Base-by-base conservation (phyloP, 2,888 invertebrate genomes). In the Drosophila algonquin region DNA sequence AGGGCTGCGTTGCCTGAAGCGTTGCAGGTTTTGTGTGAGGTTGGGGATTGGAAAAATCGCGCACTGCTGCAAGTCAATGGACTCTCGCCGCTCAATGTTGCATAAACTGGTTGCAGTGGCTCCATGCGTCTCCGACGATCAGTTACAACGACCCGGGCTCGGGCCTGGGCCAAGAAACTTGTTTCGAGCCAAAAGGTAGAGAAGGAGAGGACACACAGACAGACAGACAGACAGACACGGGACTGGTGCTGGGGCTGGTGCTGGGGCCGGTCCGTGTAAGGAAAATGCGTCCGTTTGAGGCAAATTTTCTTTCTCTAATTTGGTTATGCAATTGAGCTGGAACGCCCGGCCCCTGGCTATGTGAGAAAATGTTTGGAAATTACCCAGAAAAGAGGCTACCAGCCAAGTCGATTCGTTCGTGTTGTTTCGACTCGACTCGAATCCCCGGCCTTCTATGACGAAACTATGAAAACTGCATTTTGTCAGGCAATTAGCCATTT, bases 281-380 rank as follows among this genome's bases (percentile, higher is more conserved):
- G 70, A 47, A 70, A 70, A 55, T 69, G 70, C 60, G 32, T 46
- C n/a, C n/a, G 21, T 30, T 46, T 12, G 30, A 54, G 12, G 67
- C 30, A 40, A 51, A 67, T 67, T 67, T 67, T 67, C 67, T 69
- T 69, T 54, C 70, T 47, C 70, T 59, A 16, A 75, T 79, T 75
- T 73, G 67, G 63, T 82, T 80, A 77, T 72, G 75, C 69, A 80
- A 80, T 61, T 50, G 27, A 48, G 46, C 61, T 67, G 53, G 57
- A 63, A 80, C 62, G 75, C 44, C 60, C 51, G 18, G 46, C 30
- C n/a, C 45, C 44, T 30, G 16, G 18, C 61, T 76, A 74, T 82
- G 82, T 82, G 86, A 80, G 81, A 83, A 80, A 76, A 85, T 86
- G 81, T 79, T 80, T 72, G 35, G 35, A 56, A 67, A 27, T 67